Conservation (phyloP, 2,113 vertebrate genomes). For the Argyrosomus japonicus region DNA sequence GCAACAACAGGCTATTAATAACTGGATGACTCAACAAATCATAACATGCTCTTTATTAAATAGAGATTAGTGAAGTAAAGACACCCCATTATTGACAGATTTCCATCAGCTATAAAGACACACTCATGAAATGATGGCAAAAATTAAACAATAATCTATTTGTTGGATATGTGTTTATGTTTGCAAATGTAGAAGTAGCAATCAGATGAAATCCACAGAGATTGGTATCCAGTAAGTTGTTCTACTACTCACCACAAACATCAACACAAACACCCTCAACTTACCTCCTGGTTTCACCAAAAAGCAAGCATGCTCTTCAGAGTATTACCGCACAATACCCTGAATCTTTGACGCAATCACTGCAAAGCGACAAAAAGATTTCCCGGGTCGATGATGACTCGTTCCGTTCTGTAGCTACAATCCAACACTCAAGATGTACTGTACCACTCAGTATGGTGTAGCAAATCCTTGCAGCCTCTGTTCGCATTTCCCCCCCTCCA, state of each 20-base stretch:
- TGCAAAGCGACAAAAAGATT: neutral
- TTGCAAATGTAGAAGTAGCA: slow-evolving; percentile 3
- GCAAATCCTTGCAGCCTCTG: slow-evolving; percentile 19
- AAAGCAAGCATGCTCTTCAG: slow-evolving; percentile 1
- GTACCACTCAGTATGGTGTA: neutral
- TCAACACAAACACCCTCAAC: slow-evolving; percentile 28
- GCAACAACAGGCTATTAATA: slow-evolving; percentile 67
- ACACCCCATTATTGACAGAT: neutral
- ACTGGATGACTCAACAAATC: slow-evolving; percentile 58
- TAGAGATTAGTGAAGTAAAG: slow-evolving; percentile 32
- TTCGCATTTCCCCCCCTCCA: slow-evolving; percentile 5
- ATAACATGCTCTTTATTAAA: slow-evolving; percentile 28
- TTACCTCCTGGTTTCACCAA: slow-evolving; percentile 62
- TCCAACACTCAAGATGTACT: neutral
- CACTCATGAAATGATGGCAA: neutral
- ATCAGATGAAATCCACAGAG: slow-evolving; percentile 13
- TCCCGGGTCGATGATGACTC: neutral
- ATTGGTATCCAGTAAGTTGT: neutral
- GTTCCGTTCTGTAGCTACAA: slow-evolving; percentile 12
- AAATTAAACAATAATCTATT: neutral
- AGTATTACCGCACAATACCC: slow-evolving; percentile 10
- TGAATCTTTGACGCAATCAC: slow-evolving; percentile 9
- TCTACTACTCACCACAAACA: neutral
- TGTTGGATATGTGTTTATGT: neutral
- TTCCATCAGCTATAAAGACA: neutral